These are phyloP conservation scores for Mionectes macconnelli DNA, from an alignment of 2,113 vertebrate species.

Conservation along the genomic window DNA sequence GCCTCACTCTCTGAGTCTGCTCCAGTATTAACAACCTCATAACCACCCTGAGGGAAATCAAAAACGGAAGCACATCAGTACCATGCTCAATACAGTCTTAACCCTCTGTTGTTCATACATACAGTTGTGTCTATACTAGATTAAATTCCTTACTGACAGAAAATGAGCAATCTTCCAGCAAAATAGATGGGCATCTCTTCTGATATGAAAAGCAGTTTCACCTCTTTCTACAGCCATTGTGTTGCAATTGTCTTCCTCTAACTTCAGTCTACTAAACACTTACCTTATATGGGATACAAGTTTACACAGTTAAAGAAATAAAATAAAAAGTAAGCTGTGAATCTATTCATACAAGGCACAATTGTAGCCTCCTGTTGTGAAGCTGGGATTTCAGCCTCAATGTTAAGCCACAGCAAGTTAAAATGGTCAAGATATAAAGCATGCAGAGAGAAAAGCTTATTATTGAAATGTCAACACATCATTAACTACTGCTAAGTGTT, in stretches of 20 bases:
- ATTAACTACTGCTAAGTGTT: slow-evolving; percentile 19
- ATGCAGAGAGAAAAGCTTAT: neutral
- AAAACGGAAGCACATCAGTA: neutral
- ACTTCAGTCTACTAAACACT: neutral
- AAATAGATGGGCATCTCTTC: neutral
- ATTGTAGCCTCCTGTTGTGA: neutral
- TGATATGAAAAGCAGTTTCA: neutral
- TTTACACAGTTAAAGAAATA: neutral
- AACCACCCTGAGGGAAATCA: neutral
- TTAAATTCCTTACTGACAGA: neutral
- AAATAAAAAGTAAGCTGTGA: neutral
- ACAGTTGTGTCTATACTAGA: neutral
- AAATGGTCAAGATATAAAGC: neutral
- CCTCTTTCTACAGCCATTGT: neutral
- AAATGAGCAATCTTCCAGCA: neutral
- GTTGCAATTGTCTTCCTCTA: neutral
- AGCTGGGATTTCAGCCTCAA: neutral
- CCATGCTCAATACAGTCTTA: neutral
- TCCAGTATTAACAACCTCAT: neutral
- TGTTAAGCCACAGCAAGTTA: neutral
- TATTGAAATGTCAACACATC: slow-evolving; percentile 25
- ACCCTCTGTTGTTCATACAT: neutral
- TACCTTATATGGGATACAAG: neutral
- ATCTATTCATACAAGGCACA: neutral
- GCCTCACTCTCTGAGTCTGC: neutral